phyloP scores from a whole-genome alignment of 1,140 invertebrate genomes.

The Vollenhovia emeryi region DNA sequence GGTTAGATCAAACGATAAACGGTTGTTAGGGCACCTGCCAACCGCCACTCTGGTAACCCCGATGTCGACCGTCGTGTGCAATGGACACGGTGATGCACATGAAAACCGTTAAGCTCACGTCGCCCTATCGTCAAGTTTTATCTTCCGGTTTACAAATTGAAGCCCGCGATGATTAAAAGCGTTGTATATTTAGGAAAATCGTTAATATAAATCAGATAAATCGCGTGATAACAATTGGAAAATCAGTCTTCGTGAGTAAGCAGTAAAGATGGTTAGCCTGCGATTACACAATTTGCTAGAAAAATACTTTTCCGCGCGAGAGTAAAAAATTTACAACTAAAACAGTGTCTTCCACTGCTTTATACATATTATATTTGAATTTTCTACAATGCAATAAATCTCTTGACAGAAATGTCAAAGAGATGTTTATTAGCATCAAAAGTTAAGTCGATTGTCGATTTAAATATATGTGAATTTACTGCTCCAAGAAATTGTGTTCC shows the following conservation, averaged over 20 bases:
- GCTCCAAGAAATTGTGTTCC: too few relatives aligned
- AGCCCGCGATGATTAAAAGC: not conserved
- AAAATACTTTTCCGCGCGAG: not conserved
- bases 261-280: too few relatives aligned
- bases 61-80: not conserved
- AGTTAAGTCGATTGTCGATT: too few relatives aligned
- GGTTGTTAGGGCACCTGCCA: constrained; percentile 47
- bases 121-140: not conserved
- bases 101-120: constrained; percentile 56
- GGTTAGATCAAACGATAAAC: constrained; percentile 45
- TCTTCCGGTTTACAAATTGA: constrained; percentile 5
- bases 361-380: too few relatives aligned
- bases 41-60: constrained; percentile 32
- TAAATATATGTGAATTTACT: too few relatives aligned
- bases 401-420: too few relatives aligned
- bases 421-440: too few relatives aligned
- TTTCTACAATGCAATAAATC: too few relatives aligned
- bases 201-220: not conserved
- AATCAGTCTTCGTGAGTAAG: not conserved
- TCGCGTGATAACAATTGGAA: too few relatives aligned
- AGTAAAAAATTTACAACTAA: not conserved
- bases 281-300: not conserved
- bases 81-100: constrained; percentile 45
- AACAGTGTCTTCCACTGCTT: not conserved
- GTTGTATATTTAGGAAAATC: not conserved